phyloP scores from a whole-genome alignment of 2,888 invertebrate species.

The Psylliodes chrysocephalus region DNA sequence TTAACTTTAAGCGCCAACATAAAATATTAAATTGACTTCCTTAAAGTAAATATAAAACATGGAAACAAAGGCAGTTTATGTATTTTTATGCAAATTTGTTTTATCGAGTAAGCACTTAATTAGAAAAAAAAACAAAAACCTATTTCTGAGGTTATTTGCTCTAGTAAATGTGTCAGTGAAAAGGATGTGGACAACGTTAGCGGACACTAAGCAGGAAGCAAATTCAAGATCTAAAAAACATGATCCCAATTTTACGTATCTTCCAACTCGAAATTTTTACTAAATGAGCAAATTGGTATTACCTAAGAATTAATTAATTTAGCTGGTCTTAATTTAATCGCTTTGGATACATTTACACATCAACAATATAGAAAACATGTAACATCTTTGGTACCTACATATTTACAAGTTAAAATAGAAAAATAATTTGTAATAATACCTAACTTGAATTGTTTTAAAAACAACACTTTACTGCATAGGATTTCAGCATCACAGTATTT shows the following conservation, averaged over 20 bases:
- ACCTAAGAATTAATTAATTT: slow-evolving; percentile 34
- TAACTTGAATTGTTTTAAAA: slow-evolving; percentile 35
- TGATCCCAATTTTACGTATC: slow-evolving; percentile 41
- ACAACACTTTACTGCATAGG: slow-evolving; percentile 28
- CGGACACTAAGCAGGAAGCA: slow-evolving; percentile 53
- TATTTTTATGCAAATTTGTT: no score
- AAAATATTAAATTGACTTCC: no score
- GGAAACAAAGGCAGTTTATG: no score
- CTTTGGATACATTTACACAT: slow-evolving; percentile 43
- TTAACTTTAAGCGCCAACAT: no score
- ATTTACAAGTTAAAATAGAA: slow-evolving; percentile 38
- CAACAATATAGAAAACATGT: slow-evolving; percentile 43
- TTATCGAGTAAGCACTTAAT: no score
- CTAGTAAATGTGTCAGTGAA: slow-evolving; percentile 41
- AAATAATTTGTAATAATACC: slow-evolving; percentile 36
- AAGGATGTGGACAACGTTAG: slow-evolving; percentile 58
- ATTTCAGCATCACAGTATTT: slow-evolving; percentile 31
- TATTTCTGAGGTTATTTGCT: no score
- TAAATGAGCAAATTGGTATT: slow-evolving; percentile 39
- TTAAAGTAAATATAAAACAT: no score
- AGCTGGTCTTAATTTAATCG: slow-evolving; percentile 22
- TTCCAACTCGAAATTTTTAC: slow-evolving; percentile 30
- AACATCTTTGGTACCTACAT: slow-evolving; percentile 40
- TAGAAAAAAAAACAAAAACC: no score
- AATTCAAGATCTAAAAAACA: slow-evolving; percentile 39